A percentile compares a stretch with the other conserved stretches of the same genome.
Evolutionary conservation across 1,140 invertebrate species (phyloP).

Genomic region (Onthophagus taurus): DNA sequence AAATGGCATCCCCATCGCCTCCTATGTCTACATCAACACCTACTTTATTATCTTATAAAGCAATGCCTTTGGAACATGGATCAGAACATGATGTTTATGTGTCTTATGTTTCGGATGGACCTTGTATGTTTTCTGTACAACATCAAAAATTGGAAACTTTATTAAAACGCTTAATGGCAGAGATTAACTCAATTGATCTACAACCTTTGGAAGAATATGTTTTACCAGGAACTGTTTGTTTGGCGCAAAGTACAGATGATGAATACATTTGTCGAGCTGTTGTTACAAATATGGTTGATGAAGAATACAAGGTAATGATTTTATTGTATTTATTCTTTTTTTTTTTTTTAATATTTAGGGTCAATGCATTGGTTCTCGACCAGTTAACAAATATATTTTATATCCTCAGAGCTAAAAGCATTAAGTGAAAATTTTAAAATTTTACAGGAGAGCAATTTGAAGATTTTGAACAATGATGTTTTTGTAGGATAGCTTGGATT

Average conservation of each 20-base stretch:
- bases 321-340: no score
- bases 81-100: constrained; percentile 55
- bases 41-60: constrained; percentile 44
- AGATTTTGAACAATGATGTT: no score
- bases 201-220: constrained; percentile 51
- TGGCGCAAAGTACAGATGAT: constrained; percentile 56
- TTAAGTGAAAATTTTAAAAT: no score
- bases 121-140: constrained; percentile 62
- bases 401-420: no score
- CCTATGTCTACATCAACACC: constrained; percentile 12
- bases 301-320: constrained; percentile 37
- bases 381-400: no score
- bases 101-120: constrained; percentile 66
- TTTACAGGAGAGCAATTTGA: no score
- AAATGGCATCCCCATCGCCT: background rate
- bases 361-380: no score
- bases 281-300: constrained; percentile 53
- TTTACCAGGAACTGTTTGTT: constrained; percentile 58
- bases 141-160: constrained; percentile 46
- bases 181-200: constrained; percentile 49
- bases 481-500: no score
- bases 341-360: no score
- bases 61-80: constrained; percentile 44
- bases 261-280: constrained; percentile 59
- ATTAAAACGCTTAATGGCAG: constrained; percentile 54